phyloP scores from a whole-genome alignment of 2,113 vertebrate genomes.

The Chaetorhynchus papuensis region DNA sequence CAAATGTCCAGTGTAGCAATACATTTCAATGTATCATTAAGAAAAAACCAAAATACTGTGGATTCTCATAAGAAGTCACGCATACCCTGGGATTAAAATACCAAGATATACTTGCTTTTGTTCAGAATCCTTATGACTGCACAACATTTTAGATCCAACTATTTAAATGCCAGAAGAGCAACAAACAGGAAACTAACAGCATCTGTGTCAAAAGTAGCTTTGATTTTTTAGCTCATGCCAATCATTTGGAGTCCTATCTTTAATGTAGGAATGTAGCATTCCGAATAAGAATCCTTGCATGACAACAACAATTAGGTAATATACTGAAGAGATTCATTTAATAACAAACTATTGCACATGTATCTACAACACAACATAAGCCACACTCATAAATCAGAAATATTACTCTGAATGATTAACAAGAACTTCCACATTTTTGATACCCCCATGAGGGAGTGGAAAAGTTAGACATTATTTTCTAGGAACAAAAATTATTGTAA shows the following conservation, averaged over 20 bases:
- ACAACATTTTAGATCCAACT: neutral
- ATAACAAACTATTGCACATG: neutral
- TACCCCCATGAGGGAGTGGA: neutral
- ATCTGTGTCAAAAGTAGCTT: neutral
- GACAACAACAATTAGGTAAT: neutral
- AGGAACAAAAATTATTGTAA: neutral
- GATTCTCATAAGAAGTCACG: neutral
- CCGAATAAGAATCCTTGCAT: neutral
- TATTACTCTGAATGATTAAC: neutral
- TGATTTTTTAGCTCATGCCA: neutral
- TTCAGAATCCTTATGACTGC: neutral
- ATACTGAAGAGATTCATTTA: neutral
- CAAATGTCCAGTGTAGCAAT: neutral
- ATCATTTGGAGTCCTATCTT: neutral
- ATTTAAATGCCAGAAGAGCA: neutral
- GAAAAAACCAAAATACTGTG: neutral
- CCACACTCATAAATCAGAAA: neutral
- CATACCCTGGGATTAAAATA: neutral
- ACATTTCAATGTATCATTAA: neutral
- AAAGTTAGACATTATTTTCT: neutral
- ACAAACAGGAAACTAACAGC: neutral
- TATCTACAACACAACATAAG: neutral
- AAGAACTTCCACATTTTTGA: neutral
- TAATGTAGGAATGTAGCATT: neutral
- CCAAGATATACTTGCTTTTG: neutral